These are phyloP conservation scores for Grapholita molesta DNA, from an alignment of 1,140 invertebrate species.

Conservation along the genomic window DNA sequence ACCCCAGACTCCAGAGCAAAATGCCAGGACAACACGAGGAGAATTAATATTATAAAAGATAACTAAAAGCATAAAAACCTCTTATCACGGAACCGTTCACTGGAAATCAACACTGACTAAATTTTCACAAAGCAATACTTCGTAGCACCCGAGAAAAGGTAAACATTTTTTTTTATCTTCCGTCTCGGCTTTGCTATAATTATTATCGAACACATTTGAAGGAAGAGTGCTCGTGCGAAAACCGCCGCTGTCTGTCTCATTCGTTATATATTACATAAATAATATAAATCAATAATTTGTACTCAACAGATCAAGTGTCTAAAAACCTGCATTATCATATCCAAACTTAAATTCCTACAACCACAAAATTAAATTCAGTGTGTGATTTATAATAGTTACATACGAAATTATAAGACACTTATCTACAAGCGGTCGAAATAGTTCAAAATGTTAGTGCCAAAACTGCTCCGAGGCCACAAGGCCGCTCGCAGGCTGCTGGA, in stretches of 20 bases:
- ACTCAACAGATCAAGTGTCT: neutral
- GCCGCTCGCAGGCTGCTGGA: slow-evolving; percentile 29
- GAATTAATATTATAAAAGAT: too few relatives aligned
- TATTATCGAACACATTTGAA: neutral
- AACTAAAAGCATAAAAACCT: too few relatives aligned
- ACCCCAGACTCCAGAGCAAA: too few relatives aligned
- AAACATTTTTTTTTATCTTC: slow-evolving; percentile 11
- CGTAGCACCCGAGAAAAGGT: neutral
- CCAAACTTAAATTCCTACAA: too few relatives aligned
- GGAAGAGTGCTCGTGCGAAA: neutral
- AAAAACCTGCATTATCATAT: neutral
- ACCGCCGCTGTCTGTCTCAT: neutral
- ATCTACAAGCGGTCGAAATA: neutral
- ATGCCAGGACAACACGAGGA: too few relatives aligned
- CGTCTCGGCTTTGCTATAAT: neutral
- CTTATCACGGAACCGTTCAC: too few relatives aligned
- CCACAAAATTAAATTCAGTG: too few relatives aligned
- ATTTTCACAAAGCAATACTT: too few relatives aligned
- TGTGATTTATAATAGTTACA: too few relatives aligned
- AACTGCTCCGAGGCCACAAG: neutral
- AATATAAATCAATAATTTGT: neutral
- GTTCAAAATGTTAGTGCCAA: neutral
- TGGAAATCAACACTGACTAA: too few relatives aligned
- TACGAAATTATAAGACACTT: too few relatives aligned
- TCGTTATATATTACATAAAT: neutral